Conservation (phyloP, 30 jellyfish, hydroid and myxozoan genomes). For the Aurelia aurita region DNA sequence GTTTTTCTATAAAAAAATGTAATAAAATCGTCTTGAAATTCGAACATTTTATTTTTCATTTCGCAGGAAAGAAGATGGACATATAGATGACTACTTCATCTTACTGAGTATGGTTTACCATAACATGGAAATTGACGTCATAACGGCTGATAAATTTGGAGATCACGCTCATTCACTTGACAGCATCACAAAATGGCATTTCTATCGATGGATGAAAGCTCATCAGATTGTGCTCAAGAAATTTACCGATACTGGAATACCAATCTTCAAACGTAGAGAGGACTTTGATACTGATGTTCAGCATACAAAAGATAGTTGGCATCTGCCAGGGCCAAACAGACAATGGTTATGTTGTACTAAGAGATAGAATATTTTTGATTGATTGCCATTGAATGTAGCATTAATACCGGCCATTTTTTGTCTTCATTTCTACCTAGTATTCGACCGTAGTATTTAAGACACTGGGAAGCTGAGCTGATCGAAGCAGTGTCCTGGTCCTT, state of each 20-base stretch:
- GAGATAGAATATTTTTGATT: background rate
- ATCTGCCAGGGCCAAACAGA: conserved; percentile 66
- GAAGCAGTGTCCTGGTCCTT: no score
- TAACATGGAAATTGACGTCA: conserved; percentile 60
- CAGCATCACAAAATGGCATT: conserved; percentile 28
- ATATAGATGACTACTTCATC: conserved; percentile 74
- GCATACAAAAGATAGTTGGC: conserved; percentile 60
- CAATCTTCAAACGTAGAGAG: conserved; percentile 51
- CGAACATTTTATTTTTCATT: background rate
- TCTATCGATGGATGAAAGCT: conserved; percentile 66
- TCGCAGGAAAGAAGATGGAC: conserved; percentile 59
- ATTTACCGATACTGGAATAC: conserved; percentile 58
- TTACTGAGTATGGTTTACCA: conserved; percentile 52
- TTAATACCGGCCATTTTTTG: no score
- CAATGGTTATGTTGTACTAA: conserved; percentile 68
- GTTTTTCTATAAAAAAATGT: no score
- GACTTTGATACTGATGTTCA: conserved; percentile 66
- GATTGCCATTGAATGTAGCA: no score
- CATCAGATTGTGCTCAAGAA: conserved; percentile 59
- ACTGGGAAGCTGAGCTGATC: no score
- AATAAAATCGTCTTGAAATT: no score
- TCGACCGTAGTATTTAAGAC: no score
- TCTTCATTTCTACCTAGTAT: no score
- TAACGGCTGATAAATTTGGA: conserved; percentile 71
- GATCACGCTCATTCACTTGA: conserved; percentile 66